Evolutionary conservation across 2,797 vertebrate species (phyloP).

Genomic region (Myiothlypis coronata): DNA sequence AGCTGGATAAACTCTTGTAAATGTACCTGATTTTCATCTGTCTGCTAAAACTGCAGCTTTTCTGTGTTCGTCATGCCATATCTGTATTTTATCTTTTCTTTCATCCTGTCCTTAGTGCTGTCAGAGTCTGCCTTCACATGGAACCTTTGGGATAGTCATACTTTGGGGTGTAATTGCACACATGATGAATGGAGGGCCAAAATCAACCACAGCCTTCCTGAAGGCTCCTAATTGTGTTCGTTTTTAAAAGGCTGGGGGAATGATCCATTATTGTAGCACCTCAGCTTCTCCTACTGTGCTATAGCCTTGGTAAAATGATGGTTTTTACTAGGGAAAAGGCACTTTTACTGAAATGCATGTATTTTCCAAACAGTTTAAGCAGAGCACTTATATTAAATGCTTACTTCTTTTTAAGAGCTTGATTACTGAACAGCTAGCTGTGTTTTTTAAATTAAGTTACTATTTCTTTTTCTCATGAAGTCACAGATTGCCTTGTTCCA

Average conservation of each 20-base stretch:
- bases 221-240: not conserved
- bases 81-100: conserved; percentile 32
- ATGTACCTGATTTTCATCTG: not conserved
- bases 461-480: conserved; percentile 41
- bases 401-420: conserved; percentile 34
- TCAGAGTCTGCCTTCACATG: not conserved
- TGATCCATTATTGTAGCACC: not conserved
- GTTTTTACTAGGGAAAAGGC: not conserved
- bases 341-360: not conserved
- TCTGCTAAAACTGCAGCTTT: not conserved
- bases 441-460: conserved; percentile 27
- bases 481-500: conserved; percentile 81
- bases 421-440: conserved; percentile 5
- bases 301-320: not conserved
- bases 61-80: not conserved
- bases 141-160: not conserved
- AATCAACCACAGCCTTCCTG: not conserved
- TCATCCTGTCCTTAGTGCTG: not conserved
- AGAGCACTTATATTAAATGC: not conserved
- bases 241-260: not conserved
- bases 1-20: not conserved
- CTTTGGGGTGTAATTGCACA: not conserved
- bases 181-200: not conserved
- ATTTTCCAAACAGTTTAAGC: not conserved
- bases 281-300: not conserved